Percentiles rank a stretch among this genome's conserved stretches.
These are phyloP conservation scores for Cecropterus lyciades DNA, from an alignment of 1,140 invertebrate genomes.

Conservation along the genomic window DNA sequence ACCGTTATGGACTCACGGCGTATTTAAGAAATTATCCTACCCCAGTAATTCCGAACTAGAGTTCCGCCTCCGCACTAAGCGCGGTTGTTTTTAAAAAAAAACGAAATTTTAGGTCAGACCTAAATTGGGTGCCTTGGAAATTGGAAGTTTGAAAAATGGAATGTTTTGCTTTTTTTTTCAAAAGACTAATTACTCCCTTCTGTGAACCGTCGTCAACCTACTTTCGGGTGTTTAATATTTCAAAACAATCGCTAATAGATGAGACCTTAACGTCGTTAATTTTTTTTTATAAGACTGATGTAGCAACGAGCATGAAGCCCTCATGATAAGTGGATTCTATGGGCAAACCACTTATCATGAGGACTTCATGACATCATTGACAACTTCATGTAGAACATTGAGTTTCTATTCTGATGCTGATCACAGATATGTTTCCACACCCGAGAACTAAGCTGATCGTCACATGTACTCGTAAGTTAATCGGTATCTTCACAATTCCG, in stretches of 20 bases:
- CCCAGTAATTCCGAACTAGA: constrained; percentile 23
- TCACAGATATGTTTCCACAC: too few relatives aligned
- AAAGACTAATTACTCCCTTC: constrained; percentile 16
- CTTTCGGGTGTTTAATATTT: constrained; percentile 18
- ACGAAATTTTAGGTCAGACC: constrained; percentile 15
- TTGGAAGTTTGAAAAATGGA: constrained; percentile 27
- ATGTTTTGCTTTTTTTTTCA: constrained; percentile 12
- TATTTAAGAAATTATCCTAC: constrained; percentile 31
- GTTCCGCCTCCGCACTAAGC: constrained; percentile 17
- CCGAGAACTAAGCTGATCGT: too few relatives aligned
- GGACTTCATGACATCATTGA: too few relatives aligned
- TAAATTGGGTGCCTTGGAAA: constrained; percentile 26
- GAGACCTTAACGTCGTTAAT: not conserved
- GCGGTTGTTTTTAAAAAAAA: constrained; percentile 19
- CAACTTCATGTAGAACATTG: too few relatives aligned
- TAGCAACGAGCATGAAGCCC: too few relatives aligned
- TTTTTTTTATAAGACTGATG: too few relatives aligned
- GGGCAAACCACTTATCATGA: too few relatives aligned
- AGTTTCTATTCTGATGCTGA: too few relatives aligned
- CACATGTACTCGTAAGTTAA: too few relatives aligned
- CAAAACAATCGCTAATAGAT: constrained; percentile 9
- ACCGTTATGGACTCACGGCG: constrained; percentile 16
- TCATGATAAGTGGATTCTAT: too few relatives aligned
- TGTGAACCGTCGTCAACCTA: constrained; percentile 17
- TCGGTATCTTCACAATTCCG: too few relatives aligned